Evolutionary conservation across 1,140 invertebrate genomes (phyloP).

Genomic region (Coenobita brevimanus): DNA sequence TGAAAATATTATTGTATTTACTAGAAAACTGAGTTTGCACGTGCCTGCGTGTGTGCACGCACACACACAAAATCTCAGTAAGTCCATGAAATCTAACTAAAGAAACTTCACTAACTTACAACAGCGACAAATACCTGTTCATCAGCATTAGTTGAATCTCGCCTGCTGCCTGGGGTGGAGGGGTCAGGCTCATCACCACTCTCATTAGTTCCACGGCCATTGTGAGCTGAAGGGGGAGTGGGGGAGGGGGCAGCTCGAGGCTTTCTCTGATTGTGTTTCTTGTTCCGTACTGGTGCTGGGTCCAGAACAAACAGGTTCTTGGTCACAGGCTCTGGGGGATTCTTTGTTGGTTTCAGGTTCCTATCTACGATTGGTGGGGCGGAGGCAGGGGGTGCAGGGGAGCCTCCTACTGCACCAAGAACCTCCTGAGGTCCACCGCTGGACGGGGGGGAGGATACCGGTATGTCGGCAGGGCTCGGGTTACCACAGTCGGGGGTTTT

Average conservation of each 20-base stretch:
- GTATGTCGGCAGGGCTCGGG: conserved; percentile 70
- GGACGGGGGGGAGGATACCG: conserved; percentile 74
- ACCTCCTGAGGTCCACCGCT: conserved; percentile 67
- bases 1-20: too few relatives aligned
- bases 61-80: too few relatives aligned
- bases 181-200: conserved; percentile 53
- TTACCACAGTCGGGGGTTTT: conserved; percentile 61
- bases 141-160: conserved; percentile 61
- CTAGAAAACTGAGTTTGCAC: too few relatives aligned
- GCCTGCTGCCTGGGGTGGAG: conserved; percentile 56
- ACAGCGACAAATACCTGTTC: too few relatives aligned
- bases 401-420: conserved; percentile 63
- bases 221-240: conserved; percentile 69
- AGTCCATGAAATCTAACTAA: too few relatives aligned
- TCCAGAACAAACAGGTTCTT: conserved; percentile 60
- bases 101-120: too few relatives aligned
- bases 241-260: conserved; percentile 72
- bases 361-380: conserved; percentile 77
- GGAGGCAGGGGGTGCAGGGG: conserved; percentile 68
- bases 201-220: conserved; percentile 48
- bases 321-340: conserved; percentile 39
- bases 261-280: conserved; percentile 63
- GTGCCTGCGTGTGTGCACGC: too few relatives aligned
- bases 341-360: conserved; percentile 75
- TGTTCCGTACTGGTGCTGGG: conserved; percentile 48